Base-by-base conservation (phyloP, 2,888 invertebrate genomes). In the Pterostichus niger region DNA sequence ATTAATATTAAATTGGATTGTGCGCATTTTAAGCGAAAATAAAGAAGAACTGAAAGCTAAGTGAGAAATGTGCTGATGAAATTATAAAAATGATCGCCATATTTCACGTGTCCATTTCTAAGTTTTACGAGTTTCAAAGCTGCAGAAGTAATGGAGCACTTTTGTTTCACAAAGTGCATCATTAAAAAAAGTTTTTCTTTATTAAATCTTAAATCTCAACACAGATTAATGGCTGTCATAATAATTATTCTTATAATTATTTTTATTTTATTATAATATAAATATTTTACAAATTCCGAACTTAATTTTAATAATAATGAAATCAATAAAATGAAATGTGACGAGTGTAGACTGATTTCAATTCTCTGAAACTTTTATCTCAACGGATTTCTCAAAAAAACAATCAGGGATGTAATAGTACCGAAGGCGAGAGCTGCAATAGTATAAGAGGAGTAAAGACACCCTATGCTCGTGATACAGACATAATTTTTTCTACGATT, bases 91-190 rank as follows among this genome's bases (percentile, higher is more conserved):
- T 54, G 10, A 35, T n/a, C n/a, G 15, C 33, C 76, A 33, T 76
- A 76, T 13, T 56, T 76, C 76, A 76, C 49, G 11, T 76, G 76
- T 76, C 56, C 54, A 76, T 56, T 52, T 76, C 49, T 31, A 17
- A 40, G 13, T 52, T 76, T 76, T 71, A 54, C 76, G 68, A 71
- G 17, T 71, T 64, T 64, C 35, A 64, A 35, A 71, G 64, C 13
- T 64, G 7, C n/a, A 68, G 52, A 54, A 54, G 13, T 56, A 76
- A 76, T 33, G 56, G 49, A 11, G 31, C 15, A 76, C 76, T 52
- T 76, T 56, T 52, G 35, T 54, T 46, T 76, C 76, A 54, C 31
- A 52, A 52, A 76, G 76, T 54, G 54, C 35, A 76, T 33, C 76
- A 76, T 76, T 56, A 54, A 10, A 52, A 49, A 71, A 40, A 71